Conservation (phyloP, 2,888 invertebrate genomes). For the Malthinus seriepunctatus region DNA sequence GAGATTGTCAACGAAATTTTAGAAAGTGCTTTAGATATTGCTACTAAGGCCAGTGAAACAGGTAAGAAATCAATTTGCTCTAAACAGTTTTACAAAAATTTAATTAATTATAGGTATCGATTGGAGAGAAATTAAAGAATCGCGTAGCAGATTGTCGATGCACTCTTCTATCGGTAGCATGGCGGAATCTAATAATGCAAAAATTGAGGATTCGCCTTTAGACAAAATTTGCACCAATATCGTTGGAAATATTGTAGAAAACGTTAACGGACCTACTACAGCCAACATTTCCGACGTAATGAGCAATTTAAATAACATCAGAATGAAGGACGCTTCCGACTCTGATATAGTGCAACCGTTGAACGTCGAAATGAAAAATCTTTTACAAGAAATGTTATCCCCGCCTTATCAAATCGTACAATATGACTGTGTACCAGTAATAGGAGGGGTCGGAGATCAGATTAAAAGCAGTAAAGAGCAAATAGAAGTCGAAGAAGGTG, state of each 20-base stretch:
- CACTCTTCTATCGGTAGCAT: background rate
- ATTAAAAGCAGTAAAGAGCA: conserved; percentile 46
- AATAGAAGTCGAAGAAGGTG: conserved; percentile 49
- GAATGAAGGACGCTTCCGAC: conserved; percentile 13
- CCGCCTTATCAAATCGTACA: conserved; percentile 53
- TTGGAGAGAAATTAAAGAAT: conserved; percentile 16
- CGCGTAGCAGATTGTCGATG: conserved; percentile 1
- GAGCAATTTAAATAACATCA: conserved; percentile 32
- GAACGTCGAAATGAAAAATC: conserved; percentile 35
- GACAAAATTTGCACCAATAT: conserved; percentile 8
- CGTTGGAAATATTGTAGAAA: conserved; percentile 9
- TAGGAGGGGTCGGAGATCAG: conserved; percentile 55
- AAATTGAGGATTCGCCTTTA: background rate
- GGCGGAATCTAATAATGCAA: background rate
- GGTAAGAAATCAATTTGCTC: background rate
- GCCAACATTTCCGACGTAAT: conserved; percentile 27
- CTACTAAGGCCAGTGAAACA: conserved; percentile 20
- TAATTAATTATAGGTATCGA: conserved; percentile 4
- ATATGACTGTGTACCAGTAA: conserved; percentile 42
- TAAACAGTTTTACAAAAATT: background rate
- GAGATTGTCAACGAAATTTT: conserved; percentile 50
- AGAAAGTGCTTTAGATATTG: conserved; percentile 49
- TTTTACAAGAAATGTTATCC: conserved; percentile 46
- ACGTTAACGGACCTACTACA: background rate
- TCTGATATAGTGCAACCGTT: conserved; percentile 20